phyloP scores from a whole-genome alignment of 2,888 invertebrate genomes.

The Erynnis tages region DNA sequence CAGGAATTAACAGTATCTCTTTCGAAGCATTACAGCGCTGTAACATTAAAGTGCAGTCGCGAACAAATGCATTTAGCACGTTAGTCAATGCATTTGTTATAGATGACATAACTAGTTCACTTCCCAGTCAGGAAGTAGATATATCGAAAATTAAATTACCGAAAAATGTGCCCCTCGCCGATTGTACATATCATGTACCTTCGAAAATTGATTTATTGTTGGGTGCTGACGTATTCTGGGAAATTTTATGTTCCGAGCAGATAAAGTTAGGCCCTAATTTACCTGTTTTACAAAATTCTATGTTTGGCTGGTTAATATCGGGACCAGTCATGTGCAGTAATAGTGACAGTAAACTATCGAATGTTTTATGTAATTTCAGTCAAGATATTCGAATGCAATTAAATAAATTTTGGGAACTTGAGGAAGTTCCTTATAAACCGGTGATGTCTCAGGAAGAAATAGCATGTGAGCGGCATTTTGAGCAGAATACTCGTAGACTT shows the following conservation, averaged over 20 bases:
- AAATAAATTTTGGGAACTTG: slow-evolving; percentile 34
- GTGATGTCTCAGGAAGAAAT: slow-evolving; percentile 31
- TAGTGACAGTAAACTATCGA: not conserved
- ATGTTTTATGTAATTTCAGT: slow-evolving; percentile 14
- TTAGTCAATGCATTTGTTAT: slow-evolving; percentile 13
- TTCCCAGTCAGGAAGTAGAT: slow-evolving; percentile 1
- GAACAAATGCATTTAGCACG: slow-evolving; percentile 3
- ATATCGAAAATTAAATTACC: slow-evolving; percentile 6
- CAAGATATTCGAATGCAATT: slow-evolving; percentile 11
- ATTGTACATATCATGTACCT: not conserved
- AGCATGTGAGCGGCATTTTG: slow-evolving; percentile 31
- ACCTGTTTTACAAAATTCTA: slow-evolving; percentile 13
- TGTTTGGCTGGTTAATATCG: slow-evolving; percentile 4
- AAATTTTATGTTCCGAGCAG: slow-evolving; percentile 22
- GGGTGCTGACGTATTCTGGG: slow-evolving; percentile 11
- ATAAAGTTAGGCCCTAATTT: slow-evolving; percentile 27
- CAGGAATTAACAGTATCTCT: slow-evolving; percentile 18
- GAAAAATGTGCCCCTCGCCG: slow-evolving; percentile 1
- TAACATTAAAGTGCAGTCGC: not conserved
- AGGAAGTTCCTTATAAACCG: slow-evolving; percentile 15
- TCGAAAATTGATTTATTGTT: slow-evolving; percentile 13
- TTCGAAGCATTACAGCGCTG: slow-evolving; percentile 18
- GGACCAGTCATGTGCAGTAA: not conserved
- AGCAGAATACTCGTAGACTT: slow-evolving; percentile 30
- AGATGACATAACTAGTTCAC: not conserved